Percentiles rank a stretch among this genome's conserved stretches.
phyloP scores from a whole-genome alignment of 1,140 invertebrate genomes.

The Drosophila triauraria region DNA sequence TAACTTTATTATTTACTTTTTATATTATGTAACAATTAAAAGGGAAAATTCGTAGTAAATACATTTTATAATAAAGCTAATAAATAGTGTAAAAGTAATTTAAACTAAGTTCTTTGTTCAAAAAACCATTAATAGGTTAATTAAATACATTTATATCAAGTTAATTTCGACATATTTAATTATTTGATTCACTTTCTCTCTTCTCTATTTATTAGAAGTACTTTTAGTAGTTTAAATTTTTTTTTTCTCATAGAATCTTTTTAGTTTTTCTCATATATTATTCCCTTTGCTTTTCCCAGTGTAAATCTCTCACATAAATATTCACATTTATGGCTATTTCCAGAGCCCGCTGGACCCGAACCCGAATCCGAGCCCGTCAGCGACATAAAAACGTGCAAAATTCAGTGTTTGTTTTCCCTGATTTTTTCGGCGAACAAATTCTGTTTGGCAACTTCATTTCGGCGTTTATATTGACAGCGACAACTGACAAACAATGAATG shows the following conservation, averaged over 20 bases:
- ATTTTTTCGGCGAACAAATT: slow-evolving; percentile 30
- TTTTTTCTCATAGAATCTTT: too few relatives aligned
- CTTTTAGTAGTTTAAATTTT: not conserved
- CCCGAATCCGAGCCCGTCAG: not conserved
- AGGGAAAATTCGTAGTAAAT: not conserved
- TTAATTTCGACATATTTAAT: too few relatives aligned
- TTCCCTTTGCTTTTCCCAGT: not conserved
- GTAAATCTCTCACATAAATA: slow-evolving; percentile 5
- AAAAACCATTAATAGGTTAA: too few relatives aligned
- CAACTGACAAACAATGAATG: slow-evolving; percentile 75
- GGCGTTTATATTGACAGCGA: slow-evolving; percentile 77
- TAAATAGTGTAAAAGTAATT: too few relatives aligned
- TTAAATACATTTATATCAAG: too few relatives aligned
- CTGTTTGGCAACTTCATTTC: slow-evolving; percentile 73
- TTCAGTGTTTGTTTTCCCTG: slow-evolving; percentile 45
- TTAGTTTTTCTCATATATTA: not conserved
- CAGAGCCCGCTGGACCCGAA: too few relatives aligned
- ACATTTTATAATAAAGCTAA: too few relatives aligned
- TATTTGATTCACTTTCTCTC: too few relatives aligned
- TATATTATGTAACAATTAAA: not conserved
- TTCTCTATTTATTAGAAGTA: too few relatives aligned
- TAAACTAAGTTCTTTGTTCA: too few relatives aligned
- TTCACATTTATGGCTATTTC: slow-evolving; percentile 23
- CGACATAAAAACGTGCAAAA: slow-evolving; percentile 34
- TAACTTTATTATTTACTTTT: not conserved